Evolutionary conservation across 2,113 vertebrate species (phyloP).

Genomic region (Rhadina sibilatrix): DNA sequence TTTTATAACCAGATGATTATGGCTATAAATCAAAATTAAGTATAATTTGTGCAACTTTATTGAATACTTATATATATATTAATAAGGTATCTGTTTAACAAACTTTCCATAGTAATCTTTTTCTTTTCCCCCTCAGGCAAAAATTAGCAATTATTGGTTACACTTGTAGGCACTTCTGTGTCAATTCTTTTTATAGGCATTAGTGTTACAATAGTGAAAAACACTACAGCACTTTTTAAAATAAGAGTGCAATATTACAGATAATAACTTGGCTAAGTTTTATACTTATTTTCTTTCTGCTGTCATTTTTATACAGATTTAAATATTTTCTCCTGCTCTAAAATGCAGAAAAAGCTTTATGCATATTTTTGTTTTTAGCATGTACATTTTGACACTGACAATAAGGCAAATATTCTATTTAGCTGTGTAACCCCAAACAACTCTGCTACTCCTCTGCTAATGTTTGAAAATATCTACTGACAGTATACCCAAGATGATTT

Average conservation of each 20-base stretch:
- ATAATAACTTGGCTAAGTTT: background rate
- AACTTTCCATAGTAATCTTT: background rate
- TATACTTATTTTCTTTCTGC: background rate
- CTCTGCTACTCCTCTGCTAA: background rate
- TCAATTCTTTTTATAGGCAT: background rate
- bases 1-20: background rate
- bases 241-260: background rate
- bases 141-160: background rate
- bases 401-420: background rate
- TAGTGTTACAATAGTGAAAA: background rate
- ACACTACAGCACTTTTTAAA: background rate
- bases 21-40: background rate
- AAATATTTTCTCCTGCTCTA: background rate
- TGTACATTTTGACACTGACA: background rate
- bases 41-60: background rate
- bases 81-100: background rate
- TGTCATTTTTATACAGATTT: background rate
- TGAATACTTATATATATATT: background rate
- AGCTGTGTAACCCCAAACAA: background rate
- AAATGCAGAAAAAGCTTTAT: background rate
- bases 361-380: background rate
- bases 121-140: background rate
- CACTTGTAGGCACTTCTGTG: background rate
- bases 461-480: background rate
- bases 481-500: background rate